phyloP scores from a whole-genome alignment of 1,140 invertebrate genomes.

The Drosophila varians region DNA sequence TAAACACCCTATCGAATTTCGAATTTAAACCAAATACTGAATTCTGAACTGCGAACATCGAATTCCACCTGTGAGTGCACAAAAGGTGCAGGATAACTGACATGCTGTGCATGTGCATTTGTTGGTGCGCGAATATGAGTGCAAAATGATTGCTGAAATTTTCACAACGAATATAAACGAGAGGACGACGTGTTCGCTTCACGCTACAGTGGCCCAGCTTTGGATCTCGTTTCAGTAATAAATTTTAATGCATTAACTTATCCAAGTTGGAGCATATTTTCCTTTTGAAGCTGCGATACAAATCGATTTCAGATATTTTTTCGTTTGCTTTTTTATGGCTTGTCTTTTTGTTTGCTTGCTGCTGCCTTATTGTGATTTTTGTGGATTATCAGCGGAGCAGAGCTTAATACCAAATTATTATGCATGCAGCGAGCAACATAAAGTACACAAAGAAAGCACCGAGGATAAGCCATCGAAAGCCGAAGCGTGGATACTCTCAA shows the following conservation, averaged over 20 bases:
- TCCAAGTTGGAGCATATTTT: slow-evolving; percentile 50
- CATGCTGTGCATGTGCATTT: slow-evolving; percentile 14
- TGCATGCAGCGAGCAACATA: slow-evolving; percentile 64
- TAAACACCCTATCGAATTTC: neutral
- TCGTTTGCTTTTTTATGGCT: slow-evolving; percentile 10
- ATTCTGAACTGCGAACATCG: neutral
- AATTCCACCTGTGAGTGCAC: slow-evolving; percentile 20
- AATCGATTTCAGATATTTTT: slow-evolving; percentile 27
- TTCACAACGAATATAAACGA: slow-evolving; percentile 34
- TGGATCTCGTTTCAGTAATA: slow-evolving; percentile 20
- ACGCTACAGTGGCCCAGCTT: slow-evolving; percentile 11
- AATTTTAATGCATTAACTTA: slow-evolving; percentile 62
- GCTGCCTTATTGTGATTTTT: slow-evolving; percentile 66
- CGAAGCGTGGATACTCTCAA: slow-evolving; percentile 7
- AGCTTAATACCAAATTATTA: slow-evolving; percentile 77
- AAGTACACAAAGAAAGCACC: slow-evolving; percentile 18
- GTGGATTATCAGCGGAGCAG: slow-evolving; percentile 63
- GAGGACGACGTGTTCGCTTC: slow-evolving; percentile 32
- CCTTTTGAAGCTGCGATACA: slow-evolving; percentile 17
- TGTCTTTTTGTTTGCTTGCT: slow-evolving; percentile 23
- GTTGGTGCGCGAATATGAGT: slow-evolving; percentile 14
- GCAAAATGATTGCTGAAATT: slow-evolving; percentile 47
- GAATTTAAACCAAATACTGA: neutral
- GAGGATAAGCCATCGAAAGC: slow-evolving; percentile 14
- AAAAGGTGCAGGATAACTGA: slow-evolving; percentile 28